phyloP scores from a whole-genome alignment of 2,888 invertebrate species.

The Eledone cirrhosa region DNA sequence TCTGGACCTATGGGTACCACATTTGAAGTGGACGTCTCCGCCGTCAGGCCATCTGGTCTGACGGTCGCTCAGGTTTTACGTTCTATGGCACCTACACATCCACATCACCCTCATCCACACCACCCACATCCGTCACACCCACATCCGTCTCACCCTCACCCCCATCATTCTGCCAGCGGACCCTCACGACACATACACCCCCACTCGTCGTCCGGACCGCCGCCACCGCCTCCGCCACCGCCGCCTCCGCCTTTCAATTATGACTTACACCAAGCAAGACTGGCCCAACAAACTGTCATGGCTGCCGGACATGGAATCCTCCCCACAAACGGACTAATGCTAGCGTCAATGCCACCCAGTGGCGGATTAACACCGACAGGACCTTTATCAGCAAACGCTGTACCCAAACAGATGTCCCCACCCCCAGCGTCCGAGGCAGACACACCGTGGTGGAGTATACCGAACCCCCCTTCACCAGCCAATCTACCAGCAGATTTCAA shows the following conservation, averaged over 20 bases:
- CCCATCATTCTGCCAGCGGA: neutral
- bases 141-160: slow-evolving; percentile 5
- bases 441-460: slow-evolving; percentile 58
- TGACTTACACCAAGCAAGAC: slow-evolving; percentile 51
- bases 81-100: slow-evolving; percentile 23
- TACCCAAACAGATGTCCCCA: slow-evolving; percentile 54
- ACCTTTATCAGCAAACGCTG: slow-evolving; percentile 32
- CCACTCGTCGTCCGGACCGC: slow-evolving; percentile 20
- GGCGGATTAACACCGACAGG: slow-evolving; percentile 29
- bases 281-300: slow-evolving; percentile 54
- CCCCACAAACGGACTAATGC: slow-evolving; percentile 19
- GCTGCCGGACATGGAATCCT: slow-evolving; percentile 46
- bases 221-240: slow-evolving; percentile 31
- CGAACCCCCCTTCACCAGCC: slow-evolving; percentile 36
- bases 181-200: slow-evolving; percentile 19
- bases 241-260: slow-evolving; percentile 42
- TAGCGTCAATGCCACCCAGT: slow-evolving; percentile 31
- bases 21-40: slow-evolving; percentile 10
- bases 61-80: slow-evolving; percentile 19
- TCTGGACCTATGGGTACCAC: slow-evolving; percentile 5
- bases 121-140: slow-evolving; percentile 16
- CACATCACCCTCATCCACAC: slow-evolving; percentile 28
- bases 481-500: slow-evolving; percentile 28
- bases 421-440: slow-evolving; percentile 57
- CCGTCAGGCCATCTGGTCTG: slow-evolving; percentile 25